Percentiles rank a stretch among this genome's conserved stretches.
These are phyloP conservation scores for Gastrophysa polygoni DNA, from an alignment of 2,888 invertebrate species.

Conservation along the genomic window DNA sequence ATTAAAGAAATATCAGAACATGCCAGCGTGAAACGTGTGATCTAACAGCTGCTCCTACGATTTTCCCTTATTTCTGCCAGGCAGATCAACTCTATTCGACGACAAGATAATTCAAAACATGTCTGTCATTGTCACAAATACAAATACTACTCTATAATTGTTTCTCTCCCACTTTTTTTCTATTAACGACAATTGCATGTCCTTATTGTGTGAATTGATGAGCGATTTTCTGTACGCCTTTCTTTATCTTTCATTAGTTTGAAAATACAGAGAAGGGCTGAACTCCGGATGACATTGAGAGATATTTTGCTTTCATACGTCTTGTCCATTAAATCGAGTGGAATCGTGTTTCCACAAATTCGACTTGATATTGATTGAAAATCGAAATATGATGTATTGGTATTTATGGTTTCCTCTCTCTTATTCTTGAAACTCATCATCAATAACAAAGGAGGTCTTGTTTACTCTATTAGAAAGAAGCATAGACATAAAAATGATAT, in stretches of 20 bases:
- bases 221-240: conserved; percentile 31
- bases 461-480: no score
- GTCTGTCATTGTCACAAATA: conserved; percentile 54
- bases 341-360: no score
- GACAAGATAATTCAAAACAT: conserved; percentile 53
- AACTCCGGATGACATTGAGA: background rate
- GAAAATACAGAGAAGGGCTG: background rate
- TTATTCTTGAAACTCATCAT: no score
- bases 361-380: no score
- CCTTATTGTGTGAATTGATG: conserved; percentile 45
- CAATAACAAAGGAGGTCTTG: no score
- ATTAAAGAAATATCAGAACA: conserved; percentile 46
- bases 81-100: conserved; percentile 48
- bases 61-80: conserved; percentile 32
- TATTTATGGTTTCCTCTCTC: no score
- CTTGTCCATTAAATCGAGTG: no score
- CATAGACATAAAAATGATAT: no score
- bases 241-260: background rate
- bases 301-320: no score
- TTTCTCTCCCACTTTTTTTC: conserved; percentile 52
- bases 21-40: conserved; percentile 39
- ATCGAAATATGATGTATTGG: no score
- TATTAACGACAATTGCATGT: conserved; percentile 49
- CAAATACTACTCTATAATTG: conserved; percentile 51
- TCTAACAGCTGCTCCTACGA: conserved; percentile 43